Base-by-base conservation (phyloP, 2,113 vertebrate genomes). In the Podarcis muralis region DNA sequence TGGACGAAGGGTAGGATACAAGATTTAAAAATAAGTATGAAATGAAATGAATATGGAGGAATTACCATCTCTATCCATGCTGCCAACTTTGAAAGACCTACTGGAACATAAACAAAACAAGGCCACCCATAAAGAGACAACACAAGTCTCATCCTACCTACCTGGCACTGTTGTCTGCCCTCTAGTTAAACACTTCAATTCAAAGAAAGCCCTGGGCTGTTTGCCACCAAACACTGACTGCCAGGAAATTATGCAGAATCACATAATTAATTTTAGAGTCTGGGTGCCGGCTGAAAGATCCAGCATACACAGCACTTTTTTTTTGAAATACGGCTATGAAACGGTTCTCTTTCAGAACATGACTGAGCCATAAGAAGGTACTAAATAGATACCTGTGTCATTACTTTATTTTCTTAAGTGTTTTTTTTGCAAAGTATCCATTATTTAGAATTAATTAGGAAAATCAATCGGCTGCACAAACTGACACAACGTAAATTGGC, bases 111-210 rank as follows among this genome's bases (percentile, higher is more conserved):
- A 89, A 83, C 59, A 82, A 86, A 53, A 92, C 69, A 89, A 93
- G 96, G 96, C 96, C 97, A 96, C 94, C 95, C 96, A 96, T 93
- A 65, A 93, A 89, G 88, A 90, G 89, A 81, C 92, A 32, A 23
- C 78, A 66, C 84, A 76, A 96, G 96, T 94, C 96, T 93, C 95
- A 94, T 95, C 95, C 87, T 43, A 95, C 96, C 94, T 93, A 93
- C 93, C 94, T 96, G 97, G 96, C 95, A 96, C 93, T 53, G 81
- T 87, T 75, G 65, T 86, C 90, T 89, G 86, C 91, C 92, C 81
- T 91, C 87, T 77, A 96, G 93, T 90, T 92, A 85, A 94, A 87
- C 68, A 84, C 91, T 93, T 88, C 92, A 90, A 90, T 89, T 93
- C 90, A 93, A 94, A 93, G 89, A 88, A 93, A 94, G 93, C 89